Percentiles rank a stretch among this genome's conserved stretches.
phyloP scores from a whole-genome alignment of 2,888 invertebrate species.

The Galerucella pusilla region DNA sequence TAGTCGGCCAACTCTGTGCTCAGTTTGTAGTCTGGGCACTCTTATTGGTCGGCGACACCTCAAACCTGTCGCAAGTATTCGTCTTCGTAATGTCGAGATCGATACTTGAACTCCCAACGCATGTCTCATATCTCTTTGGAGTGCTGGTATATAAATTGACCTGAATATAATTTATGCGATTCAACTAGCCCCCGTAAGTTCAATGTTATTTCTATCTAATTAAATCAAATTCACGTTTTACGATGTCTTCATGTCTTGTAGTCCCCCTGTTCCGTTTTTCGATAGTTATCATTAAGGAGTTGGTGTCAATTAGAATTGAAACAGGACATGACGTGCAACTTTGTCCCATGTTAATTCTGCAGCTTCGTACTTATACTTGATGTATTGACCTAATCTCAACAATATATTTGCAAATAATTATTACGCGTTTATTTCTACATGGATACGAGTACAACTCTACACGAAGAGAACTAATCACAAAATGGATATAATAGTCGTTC shows the following conservation, averaged over 20 bases:
- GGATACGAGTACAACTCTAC: background rate
- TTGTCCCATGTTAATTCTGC: slow-evolving; percentile 29
- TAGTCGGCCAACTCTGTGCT: no score
- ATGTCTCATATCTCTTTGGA: no score
- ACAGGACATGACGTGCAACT: slow-evolving; percentile 34
- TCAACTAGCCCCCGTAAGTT: background rate
- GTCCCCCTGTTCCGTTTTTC: slow-evolving; percentile 35
- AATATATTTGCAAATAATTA: slow-evolving; percentile 35
- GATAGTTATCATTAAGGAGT: slow-evolving; percentile 33
- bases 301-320: slow-evolving; percentile 40
- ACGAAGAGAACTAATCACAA: background rate
- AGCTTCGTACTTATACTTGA: slow-evolving; percentile 5
- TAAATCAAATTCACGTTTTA: slow-evolving; percentile 35
- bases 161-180: background rate
- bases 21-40: no score
- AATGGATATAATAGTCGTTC: background rate
- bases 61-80: no score
- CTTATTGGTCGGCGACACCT: no score
- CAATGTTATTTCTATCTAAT: slow-evolving; percentile 24
- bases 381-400: slow-evolving; percentile 19
- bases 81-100: no score
- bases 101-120: no score
- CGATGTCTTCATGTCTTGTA: slow-evolving; percentile 32
- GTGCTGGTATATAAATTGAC: no score
- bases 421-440: slow-evolving; percentile 3